A percentile compares a stretch with the other conserved stretches of the same genome.
Conservation (phyloP, 2,113 vertebrate genomes). For the human region GRCh38 chr1:31037001-31037500, state of each 20-base stretch:
- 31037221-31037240: neutral
- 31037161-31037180: neutral
- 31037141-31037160: neutral
- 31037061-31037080: neutral
- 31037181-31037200: neutral
- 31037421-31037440: too few relatives aligned
- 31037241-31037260: neutral
- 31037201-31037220: neutral
- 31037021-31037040: neutral
- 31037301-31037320: too few relatives aligned
- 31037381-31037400: too few relatives aligned
- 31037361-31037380: too few relatives aligned
- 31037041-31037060: neutral
- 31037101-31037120: neutral
- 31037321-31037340: too few relatives aligned
- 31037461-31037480: too few relatives aligned
- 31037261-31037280: neutral
- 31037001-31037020: neutral
- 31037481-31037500: too few relatives aligned
- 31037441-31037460: too few relatives aligned
- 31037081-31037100: neutral
- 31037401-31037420: too few relatives aligned
- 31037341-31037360: too few relatives aligned
- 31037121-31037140: neutral
- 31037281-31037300: too few relatives aligned